phyloP scores from a whole-genome alignment of 2,113 vertebrate species.

The Agelaius phoeniceus region DNA sequence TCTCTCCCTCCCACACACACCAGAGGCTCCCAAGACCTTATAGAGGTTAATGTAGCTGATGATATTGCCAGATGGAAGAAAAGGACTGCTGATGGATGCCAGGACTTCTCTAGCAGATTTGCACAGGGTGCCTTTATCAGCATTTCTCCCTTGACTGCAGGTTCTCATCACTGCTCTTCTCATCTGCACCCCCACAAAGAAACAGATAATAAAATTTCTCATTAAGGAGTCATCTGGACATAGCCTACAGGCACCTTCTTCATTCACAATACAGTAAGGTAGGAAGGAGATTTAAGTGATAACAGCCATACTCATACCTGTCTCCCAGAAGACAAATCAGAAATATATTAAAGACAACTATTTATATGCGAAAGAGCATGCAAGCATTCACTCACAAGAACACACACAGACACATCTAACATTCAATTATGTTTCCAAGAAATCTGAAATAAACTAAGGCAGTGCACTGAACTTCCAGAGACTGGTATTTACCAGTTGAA shows the following conservation, averaged over 20 bases:
- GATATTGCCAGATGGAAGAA: background rate
- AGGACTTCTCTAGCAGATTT: background rate
- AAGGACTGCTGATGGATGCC: background rate
- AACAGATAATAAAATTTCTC: background rate
- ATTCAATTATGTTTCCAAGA: background rate
- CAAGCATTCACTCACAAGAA: background rate
- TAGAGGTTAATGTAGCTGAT: background rate
- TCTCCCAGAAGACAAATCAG: background rate
- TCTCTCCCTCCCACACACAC: background rate
- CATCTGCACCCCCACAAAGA: background rate
- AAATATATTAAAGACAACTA: background rate
- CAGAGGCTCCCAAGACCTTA: background rate
- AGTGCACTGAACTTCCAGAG: background rate
- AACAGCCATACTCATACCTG: background rate
- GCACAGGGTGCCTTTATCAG: background rate
- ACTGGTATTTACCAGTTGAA: background rate
- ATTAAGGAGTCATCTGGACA: background rate
- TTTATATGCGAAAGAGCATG: background rate
- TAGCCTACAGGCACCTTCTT: background rate
- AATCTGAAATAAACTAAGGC: background rate
- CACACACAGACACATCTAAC: background rate
- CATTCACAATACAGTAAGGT: background rate
- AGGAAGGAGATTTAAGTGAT: background rate
- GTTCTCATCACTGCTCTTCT: background rate
- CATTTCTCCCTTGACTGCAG: background rate